A percentile compares a stretch with the other conserved stretches of the same genome.
Evolutionary conservation across 2,797 vertebrate genomes (phyloP).

Genomic region (Cyclopterus lumpus): DNA sequence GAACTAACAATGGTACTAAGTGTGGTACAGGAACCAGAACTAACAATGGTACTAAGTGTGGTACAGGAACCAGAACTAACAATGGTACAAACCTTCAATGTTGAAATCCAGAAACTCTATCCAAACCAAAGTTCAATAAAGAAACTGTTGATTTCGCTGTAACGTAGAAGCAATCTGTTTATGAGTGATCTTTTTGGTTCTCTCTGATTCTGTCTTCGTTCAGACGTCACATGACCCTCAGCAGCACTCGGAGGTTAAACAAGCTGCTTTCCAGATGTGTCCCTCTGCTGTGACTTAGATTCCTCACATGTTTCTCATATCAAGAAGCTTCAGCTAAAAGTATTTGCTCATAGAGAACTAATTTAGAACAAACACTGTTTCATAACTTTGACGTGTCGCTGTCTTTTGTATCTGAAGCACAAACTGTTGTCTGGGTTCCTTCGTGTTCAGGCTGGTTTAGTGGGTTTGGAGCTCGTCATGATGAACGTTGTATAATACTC

Average conservation of each 20-base stretch:
- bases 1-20: too few species aligned
- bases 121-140: background rate
- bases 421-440: background rate
- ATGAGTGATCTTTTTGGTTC: background rate
- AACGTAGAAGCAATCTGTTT: background rate
- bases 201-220: background rate
- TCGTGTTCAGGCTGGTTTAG: background rate
- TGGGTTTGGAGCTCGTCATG: background rate
- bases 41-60: too few species aligned
- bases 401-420: background rate
- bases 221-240: background rate
- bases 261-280: background rate
- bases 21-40: too few species aligned
- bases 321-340: background rate
- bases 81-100: background rate
- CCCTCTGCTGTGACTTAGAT: background rate
- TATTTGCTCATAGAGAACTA: background rate
- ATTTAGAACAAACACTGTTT: background rate
- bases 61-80: too few species aligned
- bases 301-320: slow-evolving; percentile 4
- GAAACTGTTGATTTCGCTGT: background rate
- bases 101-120: too few species aligned
- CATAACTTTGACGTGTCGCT: background rate
- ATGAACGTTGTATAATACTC: background rate
- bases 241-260: background rate